These are phyloP conservation scores for Laterallus jamaicensis DNA, from an alignment of 2,113 vertebrate genomes.

Conservation along the genomic window DNA sequence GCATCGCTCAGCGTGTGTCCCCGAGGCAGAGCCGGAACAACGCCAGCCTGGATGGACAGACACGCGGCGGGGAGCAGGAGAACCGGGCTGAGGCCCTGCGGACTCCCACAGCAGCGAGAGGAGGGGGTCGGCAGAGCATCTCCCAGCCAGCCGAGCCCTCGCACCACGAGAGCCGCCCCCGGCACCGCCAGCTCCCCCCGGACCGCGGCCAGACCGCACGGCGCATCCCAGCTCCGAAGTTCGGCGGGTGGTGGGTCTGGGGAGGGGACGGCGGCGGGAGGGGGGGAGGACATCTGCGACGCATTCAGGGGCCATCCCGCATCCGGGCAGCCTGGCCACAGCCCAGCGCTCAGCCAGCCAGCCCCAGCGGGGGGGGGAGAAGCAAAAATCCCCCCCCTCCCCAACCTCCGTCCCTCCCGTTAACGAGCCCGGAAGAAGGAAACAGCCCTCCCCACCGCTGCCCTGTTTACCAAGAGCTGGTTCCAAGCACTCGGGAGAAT, in stretches of 20 bases:
- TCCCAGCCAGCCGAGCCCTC: not conserved
- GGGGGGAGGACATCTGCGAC: not conserved
- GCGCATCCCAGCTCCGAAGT: not conserved
- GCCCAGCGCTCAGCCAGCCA: not conserved
- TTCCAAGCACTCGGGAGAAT: slow-evolving; percentile 65
- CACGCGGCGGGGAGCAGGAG: not conserved
- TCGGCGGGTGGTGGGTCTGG: not conserved
- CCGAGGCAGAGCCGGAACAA: not conserved
- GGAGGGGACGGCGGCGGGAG: not conserved
- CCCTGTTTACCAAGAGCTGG: slow-evolving; percentile 70
- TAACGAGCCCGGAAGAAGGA: slow-evolving; percentile 55
- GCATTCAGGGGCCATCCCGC: slow-evolving; percentile 23
- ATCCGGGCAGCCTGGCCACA: slow-evolving; percentile 14
- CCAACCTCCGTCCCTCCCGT: not conserved
- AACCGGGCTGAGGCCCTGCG: rapidly evolving
- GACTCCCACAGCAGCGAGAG: rapidly evolving
- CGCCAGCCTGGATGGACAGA: not conserved
- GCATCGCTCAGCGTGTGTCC: not conserved
- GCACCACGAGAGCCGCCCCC: rapidly evolving
- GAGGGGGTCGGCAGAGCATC: not conserved
- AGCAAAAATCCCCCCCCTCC: not conserved
- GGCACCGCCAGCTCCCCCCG: not conserved
- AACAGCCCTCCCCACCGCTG: slow-evolving; percentile 58
- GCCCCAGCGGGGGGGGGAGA: not conserved
- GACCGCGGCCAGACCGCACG: rapidly evolving